Evolutionary conservation across 2,888 invertebrate genomes (phyloP), one percentile per base, ranked within the genome.

Genomic region (Andrena chrysosceles): DNA sequence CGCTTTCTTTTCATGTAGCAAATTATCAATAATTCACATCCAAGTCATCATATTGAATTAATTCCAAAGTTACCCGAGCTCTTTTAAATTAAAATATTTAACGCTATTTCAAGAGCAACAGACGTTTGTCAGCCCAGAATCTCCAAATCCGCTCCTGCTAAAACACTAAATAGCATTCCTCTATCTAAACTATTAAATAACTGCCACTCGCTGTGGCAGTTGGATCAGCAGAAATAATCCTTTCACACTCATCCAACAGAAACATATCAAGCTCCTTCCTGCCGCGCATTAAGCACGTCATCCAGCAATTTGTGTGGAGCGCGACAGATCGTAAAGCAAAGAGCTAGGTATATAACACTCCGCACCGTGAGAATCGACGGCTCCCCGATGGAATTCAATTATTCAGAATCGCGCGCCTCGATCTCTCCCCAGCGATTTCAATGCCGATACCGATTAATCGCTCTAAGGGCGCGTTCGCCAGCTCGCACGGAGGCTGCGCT

Each of bases 371-470:
- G 63, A 70, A 56, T 54, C 63, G 31, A 56, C 71, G 54, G 31
- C 23, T 5, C 71, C 16, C 2, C 42, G n/a, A 31, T 6, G 23
- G 10, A 20, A 71, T 59, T 71, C 71, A 33, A 77, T 77, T 64
- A 76, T 63, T 76, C 76, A 76, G 33, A 5, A 64, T 64, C 71
- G 48, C 71, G 42, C 54, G 33, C 26, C 16, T 31, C 59, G 13
- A 68, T 31, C 52, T 29, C 5, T 0, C 23, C 13, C n/a, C 48
- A 56, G 64, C 3, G 56, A 64, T 64, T 71, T 77, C 77, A 71
- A 64, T 64, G 42, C 69, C 33, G 31, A 16, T 7, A 54, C 10
- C 71, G 71, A 71, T 77, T 71, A 64, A 77, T 77, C 56, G 70
- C 63, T 33, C 16, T 6, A n/a, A 42, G 49, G 70, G 70, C 70